A percentile compares a stretch with the other conserved stretches of the same genome.
These are phyloP conservation scores for Drosophila prostipennis DNA, from an alignment of 2,888 invertebrate species.

Conservation along the genomic window DNA sequence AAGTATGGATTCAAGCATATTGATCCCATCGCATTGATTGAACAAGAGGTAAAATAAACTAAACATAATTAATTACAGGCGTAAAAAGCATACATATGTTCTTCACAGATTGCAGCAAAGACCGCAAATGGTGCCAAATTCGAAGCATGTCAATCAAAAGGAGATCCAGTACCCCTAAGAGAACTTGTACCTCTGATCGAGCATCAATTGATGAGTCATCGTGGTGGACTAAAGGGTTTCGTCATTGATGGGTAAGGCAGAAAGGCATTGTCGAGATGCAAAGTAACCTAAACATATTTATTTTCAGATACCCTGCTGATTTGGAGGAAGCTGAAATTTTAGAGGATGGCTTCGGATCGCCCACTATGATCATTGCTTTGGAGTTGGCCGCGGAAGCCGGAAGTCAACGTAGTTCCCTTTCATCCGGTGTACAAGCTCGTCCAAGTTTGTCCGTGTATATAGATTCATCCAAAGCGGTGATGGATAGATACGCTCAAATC, in stretches of 20 bases:
- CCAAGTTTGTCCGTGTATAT: slow-evolving; percentile 87
- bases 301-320: slow-evolving; percentile 90
- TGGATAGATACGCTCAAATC: slow-evolving; percentile 91
- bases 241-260: slow-evolving; percentile 90
- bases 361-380: slow-evolving; percentile 90
- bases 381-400: slow-evolving; percentile 93
- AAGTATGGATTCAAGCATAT: slow-evolving; percentile 97
- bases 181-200: slow-evolving; percentile 93
- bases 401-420: slow-evolving; percentile 85
- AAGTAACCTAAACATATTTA: rapidly evolving
- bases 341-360: slow-evolving; percentile 89
- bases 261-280: too few relatives aligned
- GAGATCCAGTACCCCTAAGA: slow-evolving; percentile 94
- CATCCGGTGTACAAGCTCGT: not conserved
- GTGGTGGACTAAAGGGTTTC: slow-evolving; percentile 89
- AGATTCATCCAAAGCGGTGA: slow-evolving; percentile 92
- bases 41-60: slow-evolving; percentile 89
- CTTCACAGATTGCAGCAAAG: slow-evolving; percentile 27
- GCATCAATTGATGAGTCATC: slow-evolving; percentile 89
- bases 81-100: too few relatives aligned
- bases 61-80: too few relatives aligned
- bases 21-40: slow-evolving; percentile 94
- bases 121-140: slow-evolving; percentile 92
- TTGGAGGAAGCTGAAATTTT: slow-evolving; percentile 93
- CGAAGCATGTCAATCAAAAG: slow-evolving; percentile 92